Conservation (phyloP, 2,888 invertebrate genomes). For the Callosobruchus maculatus region DNA sequence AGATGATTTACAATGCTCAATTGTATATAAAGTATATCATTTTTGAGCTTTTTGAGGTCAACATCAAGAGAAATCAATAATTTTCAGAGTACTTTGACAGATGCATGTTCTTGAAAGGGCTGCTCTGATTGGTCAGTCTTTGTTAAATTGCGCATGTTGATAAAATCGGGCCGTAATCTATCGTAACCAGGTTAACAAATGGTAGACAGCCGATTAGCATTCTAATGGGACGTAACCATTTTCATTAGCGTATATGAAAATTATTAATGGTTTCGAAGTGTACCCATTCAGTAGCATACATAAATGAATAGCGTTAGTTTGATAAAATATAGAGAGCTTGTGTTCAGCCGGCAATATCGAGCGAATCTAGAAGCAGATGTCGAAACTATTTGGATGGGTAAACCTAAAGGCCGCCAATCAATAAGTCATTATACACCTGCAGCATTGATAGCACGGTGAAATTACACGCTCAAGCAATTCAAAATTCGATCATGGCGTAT, state of each 20-base stretch:
- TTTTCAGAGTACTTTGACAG: too few relatives aligned
- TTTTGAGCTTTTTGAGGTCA: too few relatives aligned
- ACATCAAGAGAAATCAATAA: too few relatives aligned
- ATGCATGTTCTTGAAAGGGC: too few relatives aligned
- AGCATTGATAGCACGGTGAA: neutral
- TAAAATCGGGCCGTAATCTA: too few relatives aligned
- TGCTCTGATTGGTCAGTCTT: too few relatives aligned
- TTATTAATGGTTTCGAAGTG: neutral
- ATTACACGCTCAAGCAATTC: neutral
- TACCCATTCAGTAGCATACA: neutral
- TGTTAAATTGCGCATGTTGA: too few relatives aligned
- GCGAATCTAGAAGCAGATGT: neutral
- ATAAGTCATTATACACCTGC: neutral
- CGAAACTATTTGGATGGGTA: neutral
- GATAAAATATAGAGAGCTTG: neutral
- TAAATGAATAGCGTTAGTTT: neutral
- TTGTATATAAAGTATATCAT: too few relatives aligned
- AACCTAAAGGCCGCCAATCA: neutral
- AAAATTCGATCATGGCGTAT: too few relatives aligned
- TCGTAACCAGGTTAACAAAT: too few relatives aligned
- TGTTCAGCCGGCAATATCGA: neutral
- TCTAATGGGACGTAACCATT: neutral
- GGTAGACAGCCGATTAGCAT: neutral
- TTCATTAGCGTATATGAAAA: neutral
- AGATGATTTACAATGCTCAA: too few relatives aligned